These are phyloP conservation scores for Tribolium madens DNA, from an alignment of 1,140 invertebrate species.

Conservation along the genomic window DNA sequence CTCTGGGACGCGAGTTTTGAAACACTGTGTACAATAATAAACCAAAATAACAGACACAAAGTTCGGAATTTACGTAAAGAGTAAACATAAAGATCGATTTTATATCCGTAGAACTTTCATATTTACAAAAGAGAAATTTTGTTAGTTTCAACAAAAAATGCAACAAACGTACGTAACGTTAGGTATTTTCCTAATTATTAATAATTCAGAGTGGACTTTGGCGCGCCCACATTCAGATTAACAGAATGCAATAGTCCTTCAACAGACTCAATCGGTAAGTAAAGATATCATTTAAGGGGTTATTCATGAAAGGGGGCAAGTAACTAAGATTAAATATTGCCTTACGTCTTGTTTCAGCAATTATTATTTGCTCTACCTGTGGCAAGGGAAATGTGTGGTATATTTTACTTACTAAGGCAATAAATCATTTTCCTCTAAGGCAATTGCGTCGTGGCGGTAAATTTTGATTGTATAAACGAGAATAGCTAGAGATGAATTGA, in stretches of 20 bases:
- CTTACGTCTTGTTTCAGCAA: conserved; percentile 29
- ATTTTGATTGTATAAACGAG: conserved; percentile 33
- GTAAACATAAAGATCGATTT: conserved; percentile 22
- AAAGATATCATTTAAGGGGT: conserved; percentile 13
- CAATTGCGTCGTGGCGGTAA: conserved; percentile 29
- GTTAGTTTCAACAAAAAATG: conserved; percentile 4
- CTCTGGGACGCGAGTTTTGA: too few relatives aligned
- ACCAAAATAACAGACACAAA: not conserved
- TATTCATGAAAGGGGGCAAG: conserved; percentile 22
- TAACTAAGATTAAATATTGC: conserved; percentile 20
- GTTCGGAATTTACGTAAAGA: not conserved
- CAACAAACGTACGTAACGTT: not conserved
- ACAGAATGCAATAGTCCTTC: conserved; percentile 8
- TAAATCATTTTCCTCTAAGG: conserved; percentile 32
- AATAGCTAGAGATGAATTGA: conserved; percentile 13
- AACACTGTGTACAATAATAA: not conserved
- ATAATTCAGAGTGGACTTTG: conserved; percentile 6
- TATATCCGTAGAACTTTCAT: not conserved
- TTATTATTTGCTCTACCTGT: conserved; percentile 35
- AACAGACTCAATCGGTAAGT: conserved; percentile 5
- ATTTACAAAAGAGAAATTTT: not conserved
- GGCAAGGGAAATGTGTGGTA: conserved; percentile 32
- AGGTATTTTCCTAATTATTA: not conserved
- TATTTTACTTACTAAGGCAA: conserved; percentile 19
- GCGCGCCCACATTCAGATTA: not conserved